Percentiles rank a stretch among this genome's conserved stretches.
Conservation (phyloP, 2,797 vertebrate species). For the Enteromius mattozi region DNA sequence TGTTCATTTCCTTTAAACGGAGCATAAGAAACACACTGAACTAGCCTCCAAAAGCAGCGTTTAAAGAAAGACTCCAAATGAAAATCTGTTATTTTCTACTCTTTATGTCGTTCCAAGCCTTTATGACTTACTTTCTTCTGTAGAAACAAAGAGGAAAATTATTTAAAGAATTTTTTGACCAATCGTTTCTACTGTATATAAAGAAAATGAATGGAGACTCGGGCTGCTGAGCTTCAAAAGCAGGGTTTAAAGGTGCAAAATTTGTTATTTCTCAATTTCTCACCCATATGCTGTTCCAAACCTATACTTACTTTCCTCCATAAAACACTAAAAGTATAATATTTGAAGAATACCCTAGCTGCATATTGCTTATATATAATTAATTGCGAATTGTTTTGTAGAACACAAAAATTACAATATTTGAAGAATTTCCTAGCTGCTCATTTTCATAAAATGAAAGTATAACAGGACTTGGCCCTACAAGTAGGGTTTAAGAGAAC, state of each 20-base stretch:
- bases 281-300: neutral
- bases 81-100: neutral
- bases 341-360: neutral
- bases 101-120: neutral
- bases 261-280: neutral
- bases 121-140: neutral
- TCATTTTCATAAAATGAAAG: neutral
- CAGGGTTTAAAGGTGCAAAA: neutral
- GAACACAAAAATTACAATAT: neutral
- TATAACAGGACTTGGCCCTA: neutral
- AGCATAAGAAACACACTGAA: constrained; percentile 7
- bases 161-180: neutral
- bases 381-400: neutral
- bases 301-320: neutral
- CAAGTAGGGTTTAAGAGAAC: neutral
- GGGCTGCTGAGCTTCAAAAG: neutral
- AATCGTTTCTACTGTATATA: neutral
- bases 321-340: neutral
- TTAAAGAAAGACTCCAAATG: neutral
- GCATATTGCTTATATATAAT: neutral
- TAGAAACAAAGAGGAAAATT: neutral
- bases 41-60: neutral
- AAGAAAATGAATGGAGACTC: neutral
- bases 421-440: neutral
- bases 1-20: constrained; percentile 24